Percentiles rank a stretch among this genome's conserved stretches.
These are phyloP conservation scores for Xenentodon cancila DNA, from an alignment of 2,797 vertebrate species.

Conservation along the genomic window DNA sequence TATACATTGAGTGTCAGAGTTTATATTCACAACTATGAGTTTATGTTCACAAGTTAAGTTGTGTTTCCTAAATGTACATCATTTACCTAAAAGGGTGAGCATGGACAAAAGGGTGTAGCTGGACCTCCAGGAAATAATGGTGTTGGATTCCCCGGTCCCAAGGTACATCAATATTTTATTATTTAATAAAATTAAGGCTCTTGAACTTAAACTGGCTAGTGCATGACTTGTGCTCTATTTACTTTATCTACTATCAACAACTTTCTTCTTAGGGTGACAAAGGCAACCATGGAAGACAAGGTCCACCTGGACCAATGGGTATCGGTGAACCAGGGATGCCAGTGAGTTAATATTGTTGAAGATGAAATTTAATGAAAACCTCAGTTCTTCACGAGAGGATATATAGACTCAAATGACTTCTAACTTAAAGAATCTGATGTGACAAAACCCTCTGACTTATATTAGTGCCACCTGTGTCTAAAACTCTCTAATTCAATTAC, in stretches of 20 bases:
- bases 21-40: no score
- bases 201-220: background rate
- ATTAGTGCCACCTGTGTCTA: no score
- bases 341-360: conserved; percentile 57
- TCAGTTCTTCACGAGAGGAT: no score
- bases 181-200: no score
- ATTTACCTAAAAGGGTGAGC: conserved; percentile 79
- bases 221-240: background rate
- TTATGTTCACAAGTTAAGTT: no score
- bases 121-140: conserved; percentile 83
- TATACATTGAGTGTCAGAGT: background rate
- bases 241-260: background rate
- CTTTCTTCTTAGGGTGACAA: conserved; percentile 75
- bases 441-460: no score
- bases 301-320: conserved; percentile 72
- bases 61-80: background rate
- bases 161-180: conserved; percentile 58
- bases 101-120: conserved; percentile 79
- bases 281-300: conserved; percentile 77
- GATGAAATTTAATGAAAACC: no score
- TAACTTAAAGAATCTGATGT: no score
- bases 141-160: conserved; percentile 74
- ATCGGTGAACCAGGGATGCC: conserved; percentile 72
- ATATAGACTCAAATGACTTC: no score
- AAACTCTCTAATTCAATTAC: no score